Percentiles rank a stretch among this genome's conserved stretches.
Evolutionary conservation across 2,888 invertebrate species (phyloP).

Genomic region (Isoperla grammatica): DNA sequence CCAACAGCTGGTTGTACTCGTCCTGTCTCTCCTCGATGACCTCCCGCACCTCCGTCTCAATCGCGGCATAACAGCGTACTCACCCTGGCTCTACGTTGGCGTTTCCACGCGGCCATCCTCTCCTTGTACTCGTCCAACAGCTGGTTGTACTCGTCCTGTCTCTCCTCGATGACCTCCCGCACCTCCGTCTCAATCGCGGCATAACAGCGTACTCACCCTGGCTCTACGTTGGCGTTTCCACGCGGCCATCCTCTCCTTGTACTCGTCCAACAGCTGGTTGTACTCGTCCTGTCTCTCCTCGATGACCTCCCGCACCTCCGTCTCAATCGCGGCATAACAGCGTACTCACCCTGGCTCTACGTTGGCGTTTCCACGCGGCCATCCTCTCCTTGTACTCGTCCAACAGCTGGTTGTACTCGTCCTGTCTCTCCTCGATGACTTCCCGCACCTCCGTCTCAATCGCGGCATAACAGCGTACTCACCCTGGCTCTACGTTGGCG

Average conservation of each 20-base stretch:
- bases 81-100: constrained; percentile 36
- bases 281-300: constrained; percentile 49
- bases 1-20: constrained; percentile 49
- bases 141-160: constrained; percentile 47
- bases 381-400: constrained; percentile 52
- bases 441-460: constrained; percentile 61
- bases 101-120: constrained; percentile 45
- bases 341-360: constrained; percentile 28
- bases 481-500: constrained; percentile 36
- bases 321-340: too few species aligned
- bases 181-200: too few species aligned
- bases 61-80: too few species aligned
- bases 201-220: constrained; percentile 15
- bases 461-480: neutral
- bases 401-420: constrained; percentile 50
- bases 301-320: constrained; percentile 58
- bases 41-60: constrained; percentile 60
- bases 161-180: constrained; percentile 55
- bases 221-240: constrained; percentile 41
- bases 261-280: constrained; percentile 49
- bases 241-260: constrained; percentile 49
- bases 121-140: constrained; percentile 52
- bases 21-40: constrained; percentile 49
- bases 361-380: constrained; percentile 43
- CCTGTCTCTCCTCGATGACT: constrained; percentile 49